phyloP scores from a whole-genome alignment of 2,113 vertebrate genomes.

The Dinomys branickii region DNA sequence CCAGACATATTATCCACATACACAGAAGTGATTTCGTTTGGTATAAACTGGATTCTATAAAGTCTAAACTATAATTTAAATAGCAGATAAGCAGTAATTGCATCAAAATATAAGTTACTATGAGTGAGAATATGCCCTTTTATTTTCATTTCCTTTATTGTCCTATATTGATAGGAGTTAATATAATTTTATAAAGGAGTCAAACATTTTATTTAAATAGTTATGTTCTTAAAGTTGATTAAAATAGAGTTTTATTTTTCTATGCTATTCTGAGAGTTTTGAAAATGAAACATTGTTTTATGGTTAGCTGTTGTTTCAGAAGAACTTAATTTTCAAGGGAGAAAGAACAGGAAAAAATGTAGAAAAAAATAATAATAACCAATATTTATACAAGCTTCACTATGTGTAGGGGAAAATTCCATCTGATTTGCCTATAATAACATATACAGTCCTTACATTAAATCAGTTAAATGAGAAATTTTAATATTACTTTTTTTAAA shows the following conservation, averaged over 20 bases:
- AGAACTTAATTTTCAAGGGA: neutral
- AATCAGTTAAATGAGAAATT: neutral
- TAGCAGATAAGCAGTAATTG: neutral
- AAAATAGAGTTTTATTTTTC: neutral
- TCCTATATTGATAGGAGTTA: neutral
- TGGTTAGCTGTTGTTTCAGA: neutral
- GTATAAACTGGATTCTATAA: neutral
- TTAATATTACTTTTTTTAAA: neutral
- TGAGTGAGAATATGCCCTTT: neutral
- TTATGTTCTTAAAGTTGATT: neutral
- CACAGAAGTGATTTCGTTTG: neutral
- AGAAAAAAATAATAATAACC: neutral
- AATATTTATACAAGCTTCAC: neutral
- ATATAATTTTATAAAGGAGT: neutral
- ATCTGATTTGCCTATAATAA: neutral
- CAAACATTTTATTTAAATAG: neutral
- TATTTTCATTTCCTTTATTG: neutral
- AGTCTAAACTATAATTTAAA: constrained; percentile 34
- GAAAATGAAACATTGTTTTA: neutral
- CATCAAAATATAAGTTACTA: neutral
- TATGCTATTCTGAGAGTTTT: neutral
- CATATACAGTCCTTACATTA: neutral
- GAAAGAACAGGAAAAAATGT: neutral
- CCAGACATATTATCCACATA: neutral
- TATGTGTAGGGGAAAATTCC: neutral